Evolutionary conservation across 2,113 vertebrate species (phyloP), one percentile per base, ranked within the genome.

Genomic region (Trichechus manatus): DNA sequence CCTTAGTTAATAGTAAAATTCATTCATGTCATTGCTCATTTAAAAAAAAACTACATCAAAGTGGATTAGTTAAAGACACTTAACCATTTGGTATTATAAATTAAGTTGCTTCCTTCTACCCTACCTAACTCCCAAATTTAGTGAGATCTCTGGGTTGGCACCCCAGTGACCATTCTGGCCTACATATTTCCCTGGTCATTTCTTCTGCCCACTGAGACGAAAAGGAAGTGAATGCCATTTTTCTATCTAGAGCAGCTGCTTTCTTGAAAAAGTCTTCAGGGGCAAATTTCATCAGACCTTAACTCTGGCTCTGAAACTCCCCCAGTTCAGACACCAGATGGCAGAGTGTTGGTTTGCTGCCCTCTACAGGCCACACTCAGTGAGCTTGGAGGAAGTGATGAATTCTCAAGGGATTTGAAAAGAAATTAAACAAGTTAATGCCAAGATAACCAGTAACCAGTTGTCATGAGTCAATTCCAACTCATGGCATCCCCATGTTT

Each of bases 331-430:
- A 33, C 44, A 33, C 2, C 11, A 36, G 29, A 36, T 1, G 64
- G 83, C 82, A 87, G 64, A 81, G 85, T 27, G 33, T n/a, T 33
- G 29, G 13, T 96, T 85, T 98, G 97, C 96, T 97, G 97, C 97
- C 96, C 97, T 98, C 98, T 98, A 61, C 79, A 91, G 98, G 96
- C 56, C 6, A 22, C 5, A 39, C 1, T 64, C 61, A 36, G 33
- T 27, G 11, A 78, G 47, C 89, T 89, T 42, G 79, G 83, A 68
- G 79, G 42, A 89, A 44, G 27, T 42, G 66, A 39, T 6, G 50
- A 72, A 27, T 97, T 77, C 77, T 50, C 9, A 86, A 15, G 15
- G 63, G 27, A 91, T 96, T 98, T 98, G 94, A 53, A 97, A 92
- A 97, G 50, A 95, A 93, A 97, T 74, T 7, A 96, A 93, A 86